Conservation (phyloP, 2,888 invertebrate genomes). For the Nebria brevicollis region DNA sequence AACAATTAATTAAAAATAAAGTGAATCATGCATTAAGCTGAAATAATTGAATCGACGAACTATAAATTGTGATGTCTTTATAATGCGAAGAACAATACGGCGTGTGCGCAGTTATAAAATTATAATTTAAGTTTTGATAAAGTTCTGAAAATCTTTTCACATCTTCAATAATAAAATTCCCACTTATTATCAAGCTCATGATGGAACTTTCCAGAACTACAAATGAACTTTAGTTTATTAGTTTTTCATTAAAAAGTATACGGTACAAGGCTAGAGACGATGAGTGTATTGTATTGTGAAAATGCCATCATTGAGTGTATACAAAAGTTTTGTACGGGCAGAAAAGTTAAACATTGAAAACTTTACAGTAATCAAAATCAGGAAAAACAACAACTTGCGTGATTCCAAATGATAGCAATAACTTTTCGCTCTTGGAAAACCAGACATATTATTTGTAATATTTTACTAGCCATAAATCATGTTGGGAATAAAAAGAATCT, state of each 20-base stretch:
- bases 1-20: too few relatives aligned
- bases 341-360: not conserved
- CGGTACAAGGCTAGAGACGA: not conserved
- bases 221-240: constrained; percentile 1
- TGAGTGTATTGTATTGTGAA: not conserved
- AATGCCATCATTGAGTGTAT: not conserved
- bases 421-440: not conserved
- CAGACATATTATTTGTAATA: too few relatives aligned
- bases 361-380: not conserved
- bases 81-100: too few relatives aligned
- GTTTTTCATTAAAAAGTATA: not conserved
- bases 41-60: too few relatives aligned
- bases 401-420: not conserved
- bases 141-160: not conserved
- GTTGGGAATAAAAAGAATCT: too few relatives aligned
- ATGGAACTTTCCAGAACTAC: not conserved
- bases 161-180: not conserved
- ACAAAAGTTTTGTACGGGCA: not conserved
- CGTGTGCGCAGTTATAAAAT: not conserved
- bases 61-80: too few relatives aligned
- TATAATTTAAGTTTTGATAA: not conserved
- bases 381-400: not conserved
- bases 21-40: too few relatives aligned
- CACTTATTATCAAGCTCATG: not conserved
- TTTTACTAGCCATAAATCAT: too few relatives aligned